Evolutionary conservation across 2,888 invertebrate genomes (phyloP).

Genomic region (Drosophila rubida): DNA sequence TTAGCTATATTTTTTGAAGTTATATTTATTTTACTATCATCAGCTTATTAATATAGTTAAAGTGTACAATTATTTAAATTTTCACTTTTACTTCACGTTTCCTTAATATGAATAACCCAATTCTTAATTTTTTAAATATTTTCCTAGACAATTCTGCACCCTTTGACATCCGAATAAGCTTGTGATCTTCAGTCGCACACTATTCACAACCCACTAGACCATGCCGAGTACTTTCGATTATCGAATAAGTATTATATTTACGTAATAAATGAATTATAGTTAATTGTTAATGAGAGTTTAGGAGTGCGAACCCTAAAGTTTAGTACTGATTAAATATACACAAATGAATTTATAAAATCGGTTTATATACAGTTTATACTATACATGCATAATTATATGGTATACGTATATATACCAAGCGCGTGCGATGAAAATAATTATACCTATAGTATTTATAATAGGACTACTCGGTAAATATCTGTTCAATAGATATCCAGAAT

Average conservation of each 20-base stretch:
- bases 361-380: constrained; percentile 64
- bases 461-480: neutral
- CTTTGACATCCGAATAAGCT: constrained; percentile 20
- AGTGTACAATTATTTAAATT: no score
- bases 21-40: no score
- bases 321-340: constrained; percentile 77
- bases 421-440: constrained; percentile 16
- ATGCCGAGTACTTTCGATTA: constrained; percentile 6
- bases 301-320: constrained; percentile 48
- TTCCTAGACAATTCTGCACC: neutral
- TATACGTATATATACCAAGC: constrained; percentile 14
- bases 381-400: constrained; percentile 10
- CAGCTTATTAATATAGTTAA: no score
- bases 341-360: constrained; percentile 75
- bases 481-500: constrained; percentile 4
- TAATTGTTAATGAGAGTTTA: constrained; percentile 65
- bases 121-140: neutral
- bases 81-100: no score
- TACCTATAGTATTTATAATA: constrained; percentile 9
- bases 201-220: neutral
- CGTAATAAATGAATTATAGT: constrained; percentile 36
- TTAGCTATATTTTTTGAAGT: neutral
- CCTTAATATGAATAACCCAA: no score
- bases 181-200: constrained; percentile 9
- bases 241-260: constrained; percentile 21